phyloP scores from a whole-genome alignment of 2,888 invertebrate genomes.

The Petrolisthes manimaculis region DNA sequence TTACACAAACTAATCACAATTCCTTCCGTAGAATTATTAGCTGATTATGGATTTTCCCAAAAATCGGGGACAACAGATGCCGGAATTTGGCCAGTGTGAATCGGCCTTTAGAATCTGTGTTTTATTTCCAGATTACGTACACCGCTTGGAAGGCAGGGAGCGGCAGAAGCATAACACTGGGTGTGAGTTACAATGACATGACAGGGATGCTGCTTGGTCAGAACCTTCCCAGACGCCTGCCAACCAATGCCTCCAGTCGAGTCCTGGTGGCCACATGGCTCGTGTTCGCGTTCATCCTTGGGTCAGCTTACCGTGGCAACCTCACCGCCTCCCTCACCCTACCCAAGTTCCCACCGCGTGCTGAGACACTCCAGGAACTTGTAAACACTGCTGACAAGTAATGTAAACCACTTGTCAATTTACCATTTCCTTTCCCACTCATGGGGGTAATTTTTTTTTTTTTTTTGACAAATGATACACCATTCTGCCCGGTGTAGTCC shows the following conservation, averaged over 20 bases:
- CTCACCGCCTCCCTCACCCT: slow-evolving; percentile 40
- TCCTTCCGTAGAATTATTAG: too few relatives aligned
- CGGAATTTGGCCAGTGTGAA: too few relatives aligned
- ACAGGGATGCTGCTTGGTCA: slow-evolving; percentile 32
- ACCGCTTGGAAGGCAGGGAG: background rate
- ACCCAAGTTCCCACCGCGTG: slow-evolving; percentile 26
- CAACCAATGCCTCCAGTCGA: background rate
- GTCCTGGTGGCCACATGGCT: slow-evolving; percentile 25
- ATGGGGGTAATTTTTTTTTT: too few relatives aligned
- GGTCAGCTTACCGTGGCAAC: slow-evolving; percentile 35
- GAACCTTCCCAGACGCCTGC: slow-evolving; percentile 26
- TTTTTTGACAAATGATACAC: too few relatives aligned
- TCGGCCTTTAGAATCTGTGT: background rate
- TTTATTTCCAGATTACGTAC: background rate
- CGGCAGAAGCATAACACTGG: background rate
- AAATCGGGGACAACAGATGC: too few relatives aligned
- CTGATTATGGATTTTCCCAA: too few relatives aligned
- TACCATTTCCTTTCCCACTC: background rate
- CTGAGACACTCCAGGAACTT: slow-evolving; percentile 23
- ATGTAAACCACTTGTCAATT: too few relatives aligned
- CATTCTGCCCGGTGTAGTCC: too few relatives aligned
- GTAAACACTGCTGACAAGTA: slow-evolving; percentile 18
- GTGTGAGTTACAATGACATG: slow-evolving; percentile 12
- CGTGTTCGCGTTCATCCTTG: slow-evolving; percentile 28
- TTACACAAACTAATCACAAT: too few relatives aligned